Evolutionary conservation across 2,797 vertebrate genomes (phyloP), one percentile per base, ranked within the genome.

Genomic region (Pteronotus mesoamericanus): DNA sequence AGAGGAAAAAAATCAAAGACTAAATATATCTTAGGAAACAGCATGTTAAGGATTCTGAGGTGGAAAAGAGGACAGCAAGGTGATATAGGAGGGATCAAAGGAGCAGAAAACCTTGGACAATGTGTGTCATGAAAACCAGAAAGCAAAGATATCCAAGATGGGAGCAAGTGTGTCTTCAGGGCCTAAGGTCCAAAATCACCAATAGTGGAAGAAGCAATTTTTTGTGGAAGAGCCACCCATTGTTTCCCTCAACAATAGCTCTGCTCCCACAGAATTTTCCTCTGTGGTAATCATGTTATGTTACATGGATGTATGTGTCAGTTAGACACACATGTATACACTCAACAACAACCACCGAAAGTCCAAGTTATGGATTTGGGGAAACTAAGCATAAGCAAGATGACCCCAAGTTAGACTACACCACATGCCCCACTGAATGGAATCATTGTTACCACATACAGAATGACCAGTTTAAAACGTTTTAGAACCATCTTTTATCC

Each of bases 1-100:
- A 42, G 37, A 71, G 44, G 44, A 57, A 71, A 87, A 82, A 68
- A 39, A 75, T 48, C 15, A 57, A 75, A 51, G 37, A 57, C 66
- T 85, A 77, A 66, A 69, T 92, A 74, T 92, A 86, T 75, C 57
- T 96, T 87, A 69, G 44, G 39, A 84, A 90, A 89, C n/a, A 72
- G 12, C 19, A 11, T 26, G 26, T 9, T 55, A 75, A 34, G 29
- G 59, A 72, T 84, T 84, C 14, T 22, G 16, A 83, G 6, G 32
- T 42, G 19, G 42, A 78, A 89, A 18, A 80, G 4, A 51, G 79
- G 39, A 71, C 6, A 37, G 55, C 16, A 79, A 74, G 10, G 53
- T 12, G 21, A 91, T 9, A 11, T 16, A 61, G 61, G 39, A 61
- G 44, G 42, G n/a, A 72, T 32, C 21, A 18, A 66, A 91, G 18